phyloP scores from a whole-genome alignment of 2,113 vertebrate species.

The Deroptyus accipitrinus region DNA sequence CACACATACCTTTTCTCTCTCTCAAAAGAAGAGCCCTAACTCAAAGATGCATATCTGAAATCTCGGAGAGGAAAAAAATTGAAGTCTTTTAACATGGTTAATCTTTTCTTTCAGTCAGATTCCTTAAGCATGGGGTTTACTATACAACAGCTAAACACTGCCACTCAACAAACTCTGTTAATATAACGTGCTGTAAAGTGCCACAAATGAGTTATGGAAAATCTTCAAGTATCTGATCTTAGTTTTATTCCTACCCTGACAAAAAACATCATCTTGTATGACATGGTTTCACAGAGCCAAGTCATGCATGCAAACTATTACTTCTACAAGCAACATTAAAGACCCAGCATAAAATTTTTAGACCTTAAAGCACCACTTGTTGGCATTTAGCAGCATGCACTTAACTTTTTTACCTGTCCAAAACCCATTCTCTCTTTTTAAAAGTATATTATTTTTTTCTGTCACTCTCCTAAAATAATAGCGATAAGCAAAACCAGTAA shows the following conservation, averaged over 20 bases:
- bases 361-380: neutral
- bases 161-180: neutral
- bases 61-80: neutral
- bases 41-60: neutral
- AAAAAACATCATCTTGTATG: neutral
- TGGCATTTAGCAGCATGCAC: neutral
- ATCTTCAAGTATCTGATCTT: neutral
- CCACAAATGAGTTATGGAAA: neutral
- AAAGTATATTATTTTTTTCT: neutral
- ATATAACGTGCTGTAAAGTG: neutral
- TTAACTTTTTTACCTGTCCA: neutral
- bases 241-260: neutral
- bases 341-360: neutral
- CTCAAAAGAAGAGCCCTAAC: neutral
- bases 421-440: neutral
- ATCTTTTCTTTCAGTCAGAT: neutral
- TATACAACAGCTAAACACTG: neutral
- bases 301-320: neutral
- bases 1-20: neutral
- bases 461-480: neutral
- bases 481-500: neutral
- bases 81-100: neutral
- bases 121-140: neutral
- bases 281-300: neutral
- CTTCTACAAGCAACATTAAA: neutral